Conservation (phyloP, 2,797 vertebrate species). For the Macropus fuliginosus region DNA sequence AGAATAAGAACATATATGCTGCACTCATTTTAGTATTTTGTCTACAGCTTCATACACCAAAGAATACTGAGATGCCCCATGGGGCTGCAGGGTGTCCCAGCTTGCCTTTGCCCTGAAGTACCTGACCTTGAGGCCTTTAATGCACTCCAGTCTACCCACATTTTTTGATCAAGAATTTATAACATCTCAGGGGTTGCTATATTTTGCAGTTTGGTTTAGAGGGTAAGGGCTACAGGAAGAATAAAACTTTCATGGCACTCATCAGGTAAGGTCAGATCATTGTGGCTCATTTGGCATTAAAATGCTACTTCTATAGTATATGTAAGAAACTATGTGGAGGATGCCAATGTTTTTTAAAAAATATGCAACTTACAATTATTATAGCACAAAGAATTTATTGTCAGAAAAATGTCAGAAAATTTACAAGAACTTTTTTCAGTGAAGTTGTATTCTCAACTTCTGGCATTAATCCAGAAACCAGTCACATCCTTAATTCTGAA, state of each 20-base stretch:
- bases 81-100: conserved; percentile 10
- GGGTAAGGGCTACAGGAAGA: conserved; percentile 18
- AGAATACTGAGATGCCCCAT: background rate
- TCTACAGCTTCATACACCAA: background rate
- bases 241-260: conserved; percentile 37
- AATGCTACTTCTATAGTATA: background rate
- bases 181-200: conserved; percentile 66
- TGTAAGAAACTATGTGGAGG: background rate
- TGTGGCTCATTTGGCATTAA: background rate
- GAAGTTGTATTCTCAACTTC: conserved; percentile 37
- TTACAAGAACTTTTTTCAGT: background rate
- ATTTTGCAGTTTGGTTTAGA: conserved; percentile 46
- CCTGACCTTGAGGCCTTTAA: conserved; percentile 14
- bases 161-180: conserved; percentile 77
- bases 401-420: conserved; percentile 4
- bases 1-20: background rate
- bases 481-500: background rate
- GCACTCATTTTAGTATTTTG: conserved; percentile 19
- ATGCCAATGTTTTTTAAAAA: background rate
- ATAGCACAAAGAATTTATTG: background rate
- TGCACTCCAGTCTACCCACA: background rate
- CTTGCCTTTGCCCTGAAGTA: background rate
- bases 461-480: conserved; percentile 37
- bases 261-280: background rate
- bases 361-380: background rate